These are phyloP conservation scores for Eucidaris tribuloides DNA, from an alignment of 35 echinoderm and acorn worm genomes.

Conservation along the genomic window DNA sequence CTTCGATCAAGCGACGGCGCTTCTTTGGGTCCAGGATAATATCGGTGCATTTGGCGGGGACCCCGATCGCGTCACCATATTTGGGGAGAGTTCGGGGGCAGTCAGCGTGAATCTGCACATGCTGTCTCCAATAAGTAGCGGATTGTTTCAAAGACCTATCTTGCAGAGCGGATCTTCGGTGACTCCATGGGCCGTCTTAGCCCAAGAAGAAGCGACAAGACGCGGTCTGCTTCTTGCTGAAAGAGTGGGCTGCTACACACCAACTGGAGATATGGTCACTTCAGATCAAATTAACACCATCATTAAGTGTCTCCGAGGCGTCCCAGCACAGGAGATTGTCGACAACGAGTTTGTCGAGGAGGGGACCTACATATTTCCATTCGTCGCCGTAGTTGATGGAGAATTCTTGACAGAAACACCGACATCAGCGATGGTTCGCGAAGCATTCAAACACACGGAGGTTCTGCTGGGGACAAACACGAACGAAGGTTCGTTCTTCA, in stretches of 20 bases:
- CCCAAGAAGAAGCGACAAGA: conserved; percentile 56
- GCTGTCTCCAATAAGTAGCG: conserved; percentile 49
- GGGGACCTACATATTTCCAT: conserved; percentile 64
- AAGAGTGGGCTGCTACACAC: conserved; percentile 36
- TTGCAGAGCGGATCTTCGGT: conserved; percentile 74
- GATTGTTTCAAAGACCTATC: conserved; percentile 64
- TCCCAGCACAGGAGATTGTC: conserved; percentile 24
- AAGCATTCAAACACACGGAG: conserved; percentile 58
- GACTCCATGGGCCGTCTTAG: conserved; percentile 69
- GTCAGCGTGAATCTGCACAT: conserved; percentile 78
- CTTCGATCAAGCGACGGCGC: conserved; percentile 65
- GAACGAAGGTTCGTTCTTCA: conserved; percentile 88
- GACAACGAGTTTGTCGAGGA: conserved; percentile 21
- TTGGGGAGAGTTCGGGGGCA: conserved; percentile 86
- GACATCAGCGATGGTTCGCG: conserved; percentile 11
- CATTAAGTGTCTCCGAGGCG: conserved; percentile 51
- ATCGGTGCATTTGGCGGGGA: conserved; percentile 70
- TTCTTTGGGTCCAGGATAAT: conserved; percentile 86
- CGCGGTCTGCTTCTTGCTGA: conserved; percentile 52
- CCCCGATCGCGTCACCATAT: conserved; percentile 62
- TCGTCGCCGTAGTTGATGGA: conserved; percentile 84
- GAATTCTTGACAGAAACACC: conserved; percentile 66
- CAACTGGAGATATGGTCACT: neutral
- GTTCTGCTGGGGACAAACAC: conserved; percentile 78
- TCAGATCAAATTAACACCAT: conserved; percentile 12